Conservation (phyloP, 1,140 invertebrate genomes). For the Diprion similis region DNA sequence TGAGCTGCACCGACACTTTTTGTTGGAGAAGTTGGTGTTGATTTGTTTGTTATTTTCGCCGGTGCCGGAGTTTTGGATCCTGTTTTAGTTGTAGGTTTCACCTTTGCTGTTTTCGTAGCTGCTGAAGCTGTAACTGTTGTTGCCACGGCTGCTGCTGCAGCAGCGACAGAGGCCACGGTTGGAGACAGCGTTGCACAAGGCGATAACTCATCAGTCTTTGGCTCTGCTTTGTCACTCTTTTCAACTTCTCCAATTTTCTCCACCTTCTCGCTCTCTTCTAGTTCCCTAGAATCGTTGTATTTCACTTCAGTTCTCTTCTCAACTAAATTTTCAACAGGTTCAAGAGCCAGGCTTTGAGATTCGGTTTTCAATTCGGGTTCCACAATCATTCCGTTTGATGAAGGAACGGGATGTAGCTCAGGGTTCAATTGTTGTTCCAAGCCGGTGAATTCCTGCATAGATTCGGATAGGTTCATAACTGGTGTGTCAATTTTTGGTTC, state of each 20-base stretch:
- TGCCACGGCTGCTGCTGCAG: constrained; percentile 39
- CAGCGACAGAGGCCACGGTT: constrained; percentile 39
- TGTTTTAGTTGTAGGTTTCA: constrained; percentile 27
- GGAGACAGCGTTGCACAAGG: constrained; percentile 37
- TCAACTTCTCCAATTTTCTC: not conserved
- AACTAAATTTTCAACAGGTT: constrained; percentile 25
- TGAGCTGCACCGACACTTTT: constrained; percentile 41
- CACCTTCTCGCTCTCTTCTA: constrained; percentile 8
- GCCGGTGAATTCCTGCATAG: constrained; percentile 48
- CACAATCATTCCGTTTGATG: constrained; percentile 10
- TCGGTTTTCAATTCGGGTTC: constrained; percentile 28
- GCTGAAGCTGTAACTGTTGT: constrained; percentile 28
- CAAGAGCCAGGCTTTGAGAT: constrained; percentile 30
- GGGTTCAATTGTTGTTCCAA: constrained; percentile 39
- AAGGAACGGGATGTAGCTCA: constrained; percentile 6
- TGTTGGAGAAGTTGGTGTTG: constrained; percentile 47
- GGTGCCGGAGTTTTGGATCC: constrained; percentile 33
- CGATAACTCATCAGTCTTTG: constrained; percentile 8
- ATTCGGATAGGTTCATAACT: constrained; percentile 42
- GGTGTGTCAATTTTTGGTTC: constrained; percentile 8
- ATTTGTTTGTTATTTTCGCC: constrained; percentile 42
- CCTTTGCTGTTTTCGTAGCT: constrained; percentile 39
- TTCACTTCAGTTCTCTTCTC: not conserved
- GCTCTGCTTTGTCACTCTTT: not conserved
- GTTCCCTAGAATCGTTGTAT: not conserved